Percentiles rank a stretch among this genome's conserved stretches.
These are phyloP conservation scores for Pararge aegeria DNA, from an alignment of 1,140 invertebrate genomes.

Conservation along the genomic window DNA sequence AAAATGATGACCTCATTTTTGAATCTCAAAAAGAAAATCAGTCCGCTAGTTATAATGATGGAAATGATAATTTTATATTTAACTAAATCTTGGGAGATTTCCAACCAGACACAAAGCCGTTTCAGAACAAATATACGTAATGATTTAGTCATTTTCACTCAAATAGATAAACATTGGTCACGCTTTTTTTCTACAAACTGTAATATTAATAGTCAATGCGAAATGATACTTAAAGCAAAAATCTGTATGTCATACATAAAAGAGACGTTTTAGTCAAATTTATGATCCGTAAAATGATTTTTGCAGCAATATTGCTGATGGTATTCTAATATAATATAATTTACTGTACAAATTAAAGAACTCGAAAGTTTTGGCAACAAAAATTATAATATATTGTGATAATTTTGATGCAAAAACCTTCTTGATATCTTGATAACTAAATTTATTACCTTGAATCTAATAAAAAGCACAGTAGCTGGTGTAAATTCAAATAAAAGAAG, in stretches of 20 bases:
- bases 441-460: constrained; percentile 7
- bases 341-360: neutral
- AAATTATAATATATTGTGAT: neutral
- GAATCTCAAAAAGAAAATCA: constrained; percentile 68
- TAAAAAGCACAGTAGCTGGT: constrained; percentile 1
- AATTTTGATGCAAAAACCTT: neutral
- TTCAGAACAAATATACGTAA: neutral
- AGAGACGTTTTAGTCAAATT: neutral
- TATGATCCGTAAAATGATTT: neutral
- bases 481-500: neutral
- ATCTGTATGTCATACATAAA: neutral
- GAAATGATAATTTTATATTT: constrained; percentile 65
- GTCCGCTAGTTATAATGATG: constrained; percentile 71
- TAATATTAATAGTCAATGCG: neutral
- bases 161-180: constrained; percentile 4
- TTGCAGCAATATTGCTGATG: neutral
- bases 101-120: constrained; percentile 30
- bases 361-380: neutral
- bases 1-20: constrained; percentile 62
- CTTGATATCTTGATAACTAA: constrained; percentile 4
- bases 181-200: neutral
- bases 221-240: neutral
- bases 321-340: neutral
- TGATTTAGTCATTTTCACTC: constrained; percentile 3
- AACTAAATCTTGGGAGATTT: constrained; percentile 43